phyloP scores from a whole-genome alignment of 2,888 invertebrate genomes.

The Zygothrica quintamaculata region DNA sequence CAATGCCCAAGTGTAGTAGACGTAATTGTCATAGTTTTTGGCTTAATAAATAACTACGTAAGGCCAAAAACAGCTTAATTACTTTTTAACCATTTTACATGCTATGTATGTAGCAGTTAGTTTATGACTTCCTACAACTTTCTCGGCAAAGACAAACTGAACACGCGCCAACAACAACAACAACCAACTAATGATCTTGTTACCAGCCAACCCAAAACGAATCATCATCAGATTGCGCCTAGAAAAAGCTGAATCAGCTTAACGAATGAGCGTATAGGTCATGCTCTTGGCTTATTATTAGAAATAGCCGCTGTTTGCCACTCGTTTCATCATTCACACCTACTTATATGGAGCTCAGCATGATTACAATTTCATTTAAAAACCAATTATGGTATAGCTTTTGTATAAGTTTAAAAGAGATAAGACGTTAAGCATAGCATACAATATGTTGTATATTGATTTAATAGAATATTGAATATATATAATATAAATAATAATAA shows the following conservation, averaged over 20 bases:
- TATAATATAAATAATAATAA: constrained; percentile 9
- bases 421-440: constrained; percentile 29
- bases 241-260: constrained; percentile 34
- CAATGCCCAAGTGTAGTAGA: no score
- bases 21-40: constrained; percentile 16
- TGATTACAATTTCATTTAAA: constrained; percentile 42
- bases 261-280: constrained; percentile 67
- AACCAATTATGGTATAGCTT: constrained; percentile 43
- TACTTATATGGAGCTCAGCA: constrained; percentile 50
- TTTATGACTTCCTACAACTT: constrained; percentile 37
- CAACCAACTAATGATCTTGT: constrained; percentile 40
- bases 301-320: constrained; percentile 4
- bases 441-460: constrained; percentile 3
- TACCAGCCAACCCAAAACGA: constrained; percentile 27
- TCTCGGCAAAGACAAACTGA: constrained; percentile 13
- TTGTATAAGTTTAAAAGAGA: constrained; percentile 35
- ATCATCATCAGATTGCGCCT: constrained; percentile 37
- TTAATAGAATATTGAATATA: constrained; percentile 23
- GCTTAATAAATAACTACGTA: constrained; percentile 38
- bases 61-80: constrained; percentile 9
- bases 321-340: constrained; percentile 54
- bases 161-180: constrained; percentile 46
- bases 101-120: constrained; percentile 12
- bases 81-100: constrained; percentile 2
- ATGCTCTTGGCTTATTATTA: constrained; percentile 56